Evolutionary conservation across 2,113 vertebrate species (phyloP).

Genomic region (Grallaria varia): DNA sequence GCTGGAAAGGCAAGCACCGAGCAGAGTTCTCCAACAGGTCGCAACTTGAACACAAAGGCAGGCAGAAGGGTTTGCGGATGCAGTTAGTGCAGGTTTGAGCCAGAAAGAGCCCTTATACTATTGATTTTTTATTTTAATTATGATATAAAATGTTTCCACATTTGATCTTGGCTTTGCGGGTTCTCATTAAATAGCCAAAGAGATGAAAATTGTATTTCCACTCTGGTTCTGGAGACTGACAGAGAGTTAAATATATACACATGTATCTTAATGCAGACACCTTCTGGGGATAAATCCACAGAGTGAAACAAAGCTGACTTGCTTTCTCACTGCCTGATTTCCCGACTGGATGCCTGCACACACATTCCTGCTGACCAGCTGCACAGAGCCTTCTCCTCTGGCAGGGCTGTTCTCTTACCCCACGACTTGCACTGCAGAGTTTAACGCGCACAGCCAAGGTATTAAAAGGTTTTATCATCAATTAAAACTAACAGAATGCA

Average conservation of each 20-base stretch:
- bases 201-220: background rate
- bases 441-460: background rate
- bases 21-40: slow-evolving; percentile 53
- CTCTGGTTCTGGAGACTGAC: background rate
- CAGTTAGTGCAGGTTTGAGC: background rate
- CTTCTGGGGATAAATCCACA: background rate
- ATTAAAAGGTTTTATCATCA: background rate
- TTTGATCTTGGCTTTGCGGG: background rate
- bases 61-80: background rate
- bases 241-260: background rate
- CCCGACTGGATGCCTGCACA: background rate
- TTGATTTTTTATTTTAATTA: background rate
- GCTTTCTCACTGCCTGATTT: background rate
- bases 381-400: background rate
- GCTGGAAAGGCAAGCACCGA: slow-evolving; percentile 9
- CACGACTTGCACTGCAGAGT: background rate
- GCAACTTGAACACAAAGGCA: background rate
- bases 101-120: background rate
- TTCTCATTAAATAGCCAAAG: background rate
- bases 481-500: background rate
- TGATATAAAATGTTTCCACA: background rate
- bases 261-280: background rate
- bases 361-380: background rate
- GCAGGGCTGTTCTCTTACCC: background rate
- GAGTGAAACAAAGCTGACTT: background rate